Base-by-base conservation (phyloP, 2,888 invertebrate species). In the Arge pagana region DNA sequence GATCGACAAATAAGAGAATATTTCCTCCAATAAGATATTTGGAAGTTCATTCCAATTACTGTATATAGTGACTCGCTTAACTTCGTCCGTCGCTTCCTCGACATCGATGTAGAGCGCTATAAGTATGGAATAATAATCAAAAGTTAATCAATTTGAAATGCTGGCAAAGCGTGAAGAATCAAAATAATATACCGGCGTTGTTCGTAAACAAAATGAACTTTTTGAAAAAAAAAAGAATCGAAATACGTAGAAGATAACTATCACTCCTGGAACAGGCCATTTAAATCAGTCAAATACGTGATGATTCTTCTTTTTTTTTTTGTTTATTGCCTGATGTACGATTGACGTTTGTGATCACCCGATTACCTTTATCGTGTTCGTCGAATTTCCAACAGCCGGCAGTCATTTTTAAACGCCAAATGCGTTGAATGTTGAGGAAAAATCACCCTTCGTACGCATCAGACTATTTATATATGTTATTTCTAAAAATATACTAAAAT, bases 21-120 rank as follows among this genome's bases (percentile, higher is more conserved):
- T 82, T 66, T 85, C 80, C 70, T 90, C 90, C 31, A 92, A 73
- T 2, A 90, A 67, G 18, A 91, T 77, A 64, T 89, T 87, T 0
- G 91, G 91, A 10, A 90, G 72, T 53, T 82, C 75, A 53, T 80
- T 80, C 90, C 89, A 91, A 39, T 76, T 64, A 18, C 85, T 85
- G 63, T 80, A 81, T n/a, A 66, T 66, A 53, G 71, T 74, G 1
- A 59, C 58, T 41, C 69, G 70, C 21, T 77, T 76, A 50, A 77
- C 77, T 23, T 72, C 65, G n/a, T 66, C 62, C 3, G 66, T 61
- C n/a, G 77, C 72, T 7, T 76, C 70, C 28, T 62, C 62, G 13
- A 80, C 67, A 52, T 81, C 82, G 50, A 82, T 78, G 55, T 80
- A 81, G 52, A 81, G 77, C 15, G 81, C 81, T 82, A 55, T 3